These are phyloP conservation scores for Cyrtodaria siliqua DNA, from an alignment of 2,888 invertebrate species.

Conservation along the genomic window DNA sequence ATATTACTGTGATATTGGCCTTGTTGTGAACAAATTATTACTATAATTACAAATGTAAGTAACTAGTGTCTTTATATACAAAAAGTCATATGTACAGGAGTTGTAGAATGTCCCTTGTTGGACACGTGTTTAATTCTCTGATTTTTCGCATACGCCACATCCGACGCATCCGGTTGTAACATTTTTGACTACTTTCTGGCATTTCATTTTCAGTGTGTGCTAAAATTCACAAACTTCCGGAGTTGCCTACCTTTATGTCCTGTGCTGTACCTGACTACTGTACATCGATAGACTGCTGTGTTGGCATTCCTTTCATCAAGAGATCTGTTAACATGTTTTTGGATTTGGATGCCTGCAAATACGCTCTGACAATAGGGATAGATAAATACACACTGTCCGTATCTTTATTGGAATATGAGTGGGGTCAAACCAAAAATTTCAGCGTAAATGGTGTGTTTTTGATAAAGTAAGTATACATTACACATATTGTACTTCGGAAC, in stretches of 20 bases:
- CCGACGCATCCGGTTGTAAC: too few relatives aligned
- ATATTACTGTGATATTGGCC: too few relatives aligned
- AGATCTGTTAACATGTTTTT: constrained; percentile 43
- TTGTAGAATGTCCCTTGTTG: too few relatives aligned
- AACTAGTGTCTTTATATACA: too few relatives aligned
- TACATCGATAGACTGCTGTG: constrained; percentile 60
- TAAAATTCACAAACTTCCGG: constrained; percentile 5
- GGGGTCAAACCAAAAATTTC: constrained; percentile 18
- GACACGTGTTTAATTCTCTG: too few relatives aligned
- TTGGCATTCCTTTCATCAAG: constrained; percentile 37
- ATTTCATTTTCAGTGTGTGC: too few relatives aligned
- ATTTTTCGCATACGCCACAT: too few relatives aligned
- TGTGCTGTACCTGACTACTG: constrained; percentile 50
- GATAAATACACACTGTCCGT: constrained; percentile 27
- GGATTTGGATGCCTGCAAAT: constrained; percentile 55
- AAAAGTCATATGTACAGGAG: too few relatives aligned
- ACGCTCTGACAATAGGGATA: constrained; percentile 26
- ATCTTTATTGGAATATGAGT: constrained; percentile 21
- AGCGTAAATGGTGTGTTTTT: constrained; percentile 35
- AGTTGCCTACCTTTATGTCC: constrained; percentile 38
- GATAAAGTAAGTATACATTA: constrained; percentile 12
- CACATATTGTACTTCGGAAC: too few relatives aligned
- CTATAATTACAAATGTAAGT: too few relatives aligned
- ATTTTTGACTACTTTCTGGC: too few relatives aligned
- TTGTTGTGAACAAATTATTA: too few relatives aligned